Evolutionary conservation across 2,113 vertebrate species (phyloP).

Genomic region (Eolophus roseicapilla): DNA sequence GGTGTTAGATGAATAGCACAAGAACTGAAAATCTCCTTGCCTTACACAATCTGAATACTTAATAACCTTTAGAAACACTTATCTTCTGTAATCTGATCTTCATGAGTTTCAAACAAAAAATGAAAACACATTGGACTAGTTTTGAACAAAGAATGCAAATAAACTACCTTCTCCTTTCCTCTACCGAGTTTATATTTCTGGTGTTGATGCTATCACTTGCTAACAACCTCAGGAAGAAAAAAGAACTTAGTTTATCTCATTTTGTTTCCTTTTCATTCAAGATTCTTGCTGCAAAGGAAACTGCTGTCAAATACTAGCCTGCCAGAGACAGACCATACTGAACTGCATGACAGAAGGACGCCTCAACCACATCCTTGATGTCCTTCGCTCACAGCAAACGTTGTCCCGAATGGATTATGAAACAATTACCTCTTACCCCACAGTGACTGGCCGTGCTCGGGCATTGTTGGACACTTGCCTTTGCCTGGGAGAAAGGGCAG

Average conservation of each 20-base stretch:
- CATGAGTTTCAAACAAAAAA: background rate
- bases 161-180: background rate
- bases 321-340: conserved; percentile 67
- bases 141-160: background rate
- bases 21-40: background rate
- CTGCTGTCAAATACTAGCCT: conserved; percentile 58
- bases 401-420: conserved; percentile 74
- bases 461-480: conserved; percentile 71
- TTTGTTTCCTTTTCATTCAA: background rate
- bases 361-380: conserved; percentile 74
- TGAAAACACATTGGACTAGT: background rate
- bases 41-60: background rate
- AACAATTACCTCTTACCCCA: conserved; percentile 58
- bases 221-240: background rate
- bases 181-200: background rate
- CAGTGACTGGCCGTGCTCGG: conserved; percentile 57
- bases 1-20: background rate
- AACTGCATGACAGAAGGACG: conserved; percentile 75
- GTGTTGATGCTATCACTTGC: background rate
- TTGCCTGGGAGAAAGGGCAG: conserved; percentile 67
- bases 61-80: background rate
- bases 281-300: conserved; percentile 2
- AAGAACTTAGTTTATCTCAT: background rate
- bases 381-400: conserved; percentile 51
- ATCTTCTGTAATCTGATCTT: background rate